A percentile compares a stretch with the other conserved stretches of the same genome.
Evolutionary conservation across 2,113 vertebrate genomes (phyloP).

Genomic region (Colossoma macropomum): DNA sequence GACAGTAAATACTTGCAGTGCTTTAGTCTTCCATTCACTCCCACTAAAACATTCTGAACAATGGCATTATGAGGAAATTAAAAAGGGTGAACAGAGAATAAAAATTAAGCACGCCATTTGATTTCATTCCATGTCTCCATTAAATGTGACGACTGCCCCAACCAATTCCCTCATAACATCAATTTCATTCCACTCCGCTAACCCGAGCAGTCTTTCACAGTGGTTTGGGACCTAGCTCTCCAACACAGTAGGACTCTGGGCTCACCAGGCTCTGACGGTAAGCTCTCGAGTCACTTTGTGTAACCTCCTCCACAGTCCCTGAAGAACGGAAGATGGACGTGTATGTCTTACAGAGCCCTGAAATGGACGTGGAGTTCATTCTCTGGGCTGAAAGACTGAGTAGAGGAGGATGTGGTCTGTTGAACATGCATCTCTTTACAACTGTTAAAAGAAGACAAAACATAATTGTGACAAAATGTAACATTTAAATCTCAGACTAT

Average conservation of each 20-base stretch:
- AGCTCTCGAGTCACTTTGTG: not conserved
- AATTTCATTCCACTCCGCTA: slow-evolving; percentile 18
- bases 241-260: slow-evolving; percentile 2
- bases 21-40: not conserved
- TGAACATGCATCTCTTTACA: not conserved
- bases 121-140: slow-evolving; percentile 2
- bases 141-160: not conserved
- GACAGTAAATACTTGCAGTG: slow-evolving; percentile 5
- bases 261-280: slow-evolving; percentile 20
- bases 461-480: not conserved
- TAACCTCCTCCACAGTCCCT: not conserved
- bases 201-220: not conserved
- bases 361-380: not conserved
- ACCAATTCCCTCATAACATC: slow-evolving; percentile 23
- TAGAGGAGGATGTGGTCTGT: not conserved
- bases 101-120: slow-evolving; percentile 3
- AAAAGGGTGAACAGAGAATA: not conserved
- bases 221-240: slow-evolving; percentile 15
- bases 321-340: not conserved
- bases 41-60: not conserved
- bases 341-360: not conserved
- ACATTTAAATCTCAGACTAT: no score
- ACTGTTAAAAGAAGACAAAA: slow-evolving; percentile 24
- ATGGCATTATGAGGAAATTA: not conserved
- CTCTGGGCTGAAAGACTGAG: not conserved